Conservation (phyloP, 2,797 vertebrate species). For the Gymnoscopelus braueri region DNA sequence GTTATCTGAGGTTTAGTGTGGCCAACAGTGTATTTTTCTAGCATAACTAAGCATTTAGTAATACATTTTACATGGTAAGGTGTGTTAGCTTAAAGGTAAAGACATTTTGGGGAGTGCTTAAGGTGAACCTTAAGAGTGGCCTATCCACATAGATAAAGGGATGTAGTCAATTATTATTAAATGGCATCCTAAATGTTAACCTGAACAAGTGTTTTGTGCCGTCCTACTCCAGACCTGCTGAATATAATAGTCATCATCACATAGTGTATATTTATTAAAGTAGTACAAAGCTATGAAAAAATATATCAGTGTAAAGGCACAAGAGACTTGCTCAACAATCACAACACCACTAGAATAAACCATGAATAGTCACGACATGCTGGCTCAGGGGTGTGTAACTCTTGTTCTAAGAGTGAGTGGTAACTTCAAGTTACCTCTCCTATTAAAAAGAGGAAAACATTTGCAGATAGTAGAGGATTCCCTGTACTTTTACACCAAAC, state of each 20-base stretch:
- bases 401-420: not conserved
- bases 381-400: conserved; percentile 45
- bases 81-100: conserved; percentile 28
- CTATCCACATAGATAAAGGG: conserved; percentile 43
- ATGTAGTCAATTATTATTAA: conserved; percentile 29
- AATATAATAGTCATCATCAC: conserved; percentile 74
- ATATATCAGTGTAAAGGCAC: conserved; percentile 75
- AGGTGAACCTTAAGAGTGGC: conserved; percentile 16
- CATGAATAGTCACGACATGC: conserved; percentile 59
- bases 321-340: conserved; percentile 75
- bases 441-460: not conserved
- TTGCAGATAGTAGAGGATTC: conserved; percentile 5
- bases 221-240: conserved; percentile 83
- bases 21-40: conserved; percentile 36
- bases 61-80: conserved; percentile 13
- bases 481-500: not conserved
- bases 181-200: conserved; percentile 59
- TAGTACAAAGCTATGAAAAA: conserved; percentile 82
- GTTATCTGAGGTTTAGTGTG: conserved; percentile 10
- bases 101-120: conserved; percentile 50
- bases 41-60: conserved; percentile 46
- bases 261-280: conserved; percentile 77
- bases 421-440: conserved; percentile 12
- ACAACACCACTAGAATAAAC: conserved; percentile 72
- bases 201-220: conserved; percentile 67